A percentile compares a stretch with the other conserved stretches of the same genome.
These are phyloP conservation scores for Ichneumoninae sp. DNA, from an alignment of 2,888 invertebrate genomes.

Conservation along the genomic window DNA sequence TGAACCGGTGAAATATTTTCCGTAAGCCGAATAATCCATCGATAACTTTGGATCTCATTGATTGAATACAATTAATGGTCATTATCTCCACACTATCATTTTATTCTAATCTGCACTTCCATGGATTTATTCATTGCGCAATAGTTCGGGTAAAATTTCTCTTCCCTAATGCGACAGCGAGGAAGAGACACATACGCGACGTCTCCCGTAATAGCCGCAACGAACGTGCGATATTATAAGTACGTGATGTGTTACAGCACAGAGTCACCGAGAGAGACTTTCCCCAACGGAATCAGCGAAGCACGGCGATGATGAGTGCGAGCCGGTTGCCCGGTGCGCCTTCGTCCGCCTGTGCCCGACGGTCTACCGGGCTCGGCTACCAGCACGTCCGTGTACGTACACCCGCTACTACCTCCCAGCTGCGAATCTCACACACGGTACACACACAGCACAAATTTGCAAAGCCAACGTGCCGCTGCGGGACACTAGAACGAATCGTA, in stretches of 20 bases:
- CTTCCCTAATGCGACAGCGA: conserved; percentile 45
- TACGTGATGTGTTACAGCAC: conserved; percentile 60
- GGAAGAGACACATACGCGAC: conserved; percentile 19
- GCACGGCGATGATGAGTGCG: conserved; percentile 72
- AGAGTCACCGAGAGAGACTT: conserved; percentile 73
- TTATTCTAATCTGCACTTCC: background rate
- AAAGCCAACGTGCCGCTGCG: conserved; percentile 12
- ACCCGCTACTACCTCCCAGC: conserved; percentile 43
- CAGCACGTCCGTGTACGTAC: conserved; percentile 40
- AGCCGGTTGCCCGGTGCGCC: conserved; percentile 39
- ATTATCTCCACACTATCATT: background rate
- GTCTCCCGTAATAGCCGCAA: conserved; percentile 41
- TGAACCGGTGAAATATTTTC: too few relatives aligned
- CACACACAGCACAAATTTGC: conserved; percentile 16
- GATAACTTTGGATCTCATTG: background rate
- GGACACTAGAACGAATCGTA: conserved; percentile 53
- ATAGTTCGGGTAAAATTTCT: conserved; percentile 41
- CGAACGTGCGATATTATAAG: conserved; percentile 46
- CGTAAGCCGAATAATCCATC: background rate
- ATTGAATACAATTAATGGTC: background rate
- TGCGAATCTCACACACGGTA: conserved; percentile 19
- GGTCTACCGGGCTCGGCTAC: conserved; percentile 27
- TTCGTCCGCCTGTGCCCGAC: conserved; percentile 8
- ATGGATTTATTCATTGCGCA: conserved; percentile 39
- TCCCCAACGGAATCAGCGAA: conserved; percentile 76